Conservation (phyloP, 2,888 invertebrate genomes). For the Parnassius smintheus region DNA sequence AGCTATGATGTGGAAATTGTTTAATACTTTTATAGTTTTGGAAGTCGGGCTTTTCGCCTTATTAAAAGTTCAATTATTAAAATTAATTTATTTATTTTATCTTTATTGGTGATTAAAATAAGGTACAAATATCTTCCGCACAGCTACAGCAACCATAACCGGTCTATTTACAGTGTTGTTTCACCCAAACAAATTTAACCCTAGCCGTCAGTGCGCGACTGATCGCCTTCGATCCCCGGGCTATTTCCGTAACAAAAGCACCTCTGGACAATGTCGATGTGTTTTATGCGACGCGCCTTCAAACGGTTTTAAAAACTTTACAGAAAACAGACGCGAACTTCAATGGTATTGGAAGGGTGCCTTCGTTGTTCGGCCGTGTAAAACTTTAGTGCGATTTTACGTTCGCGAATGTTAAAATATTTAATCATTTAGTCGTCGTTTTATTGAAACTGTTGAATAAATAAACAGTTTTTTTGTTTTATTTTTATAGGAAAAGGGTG, state of each 20-base stretch:
- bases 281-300: slow-evolving; percentile 39
- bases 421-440: not conserved
- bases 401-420: slow-evolving; percentile 8
- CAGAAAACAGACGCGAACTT: slow-evolving; percentile 35
- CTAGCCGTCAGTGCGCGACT: slow-evolving; percentile 7
- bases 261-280: slow-evolving; percentile 41
- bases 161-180: slow-evolving; percentile 21
- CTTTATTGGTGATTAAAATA: too few relatives aligned
- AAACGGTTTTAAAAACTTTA: slow-evolving; percentile 32
- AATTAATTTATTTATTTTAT: too few relatives aligned
- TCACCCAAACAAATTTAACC: slow-evolving; percentile 18
- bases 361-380: slow-evolving; percentile 7
- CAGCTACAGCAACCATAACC: not conserved
- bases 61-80: too few relatives aligned
- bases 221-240: slow-evolving; percentile 19
- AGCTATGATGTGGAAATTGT: too few relatives aligned
- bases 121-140: too few relatives aligned
- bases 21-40: too few relatives aligned
- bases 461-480: too few relatives aligned
- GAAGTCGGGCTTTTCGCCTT: too few relatives aligned
- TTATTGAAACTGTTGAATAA: not conserved
- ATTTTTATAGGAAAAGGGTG: too few relatives aligned
- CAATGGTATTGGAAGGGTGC: slow-evolving; percentile 28
- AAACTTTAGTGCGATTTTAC: slow-evolving; percentile 6
- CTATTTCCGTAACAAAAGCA: slow-evolving; percentile 44